phyloP scores from a whole-genome alignment of 2,888 invertebrate species.

The Stenolophus ochropezus region DNA sequence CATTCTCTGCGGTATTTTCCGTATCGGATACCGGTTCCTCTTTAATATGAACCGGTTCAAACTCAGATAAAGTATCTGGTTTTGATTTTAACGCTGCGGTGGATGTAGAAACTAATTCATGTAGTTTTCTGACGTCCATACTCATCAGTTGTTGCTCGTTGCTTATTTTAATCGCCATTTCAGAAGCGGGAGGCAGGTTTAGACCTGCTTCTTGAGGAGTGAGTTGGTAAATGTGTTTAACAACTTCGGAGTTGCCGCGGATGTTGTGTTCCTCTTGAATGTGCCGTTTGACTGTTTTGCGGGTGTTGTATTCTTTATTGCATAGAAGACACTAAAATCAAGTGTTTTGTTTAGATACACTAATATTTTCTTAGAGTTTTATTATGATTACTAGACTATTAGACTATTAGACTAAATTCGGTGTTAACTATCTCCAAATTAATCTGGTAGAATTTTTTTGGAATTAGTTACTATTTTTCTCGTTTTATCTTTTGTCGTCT shows the following conservation, averaged over 20 bases:
- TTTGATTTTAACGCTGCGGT: not conserved
- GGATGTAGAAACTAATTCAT: not conserved
- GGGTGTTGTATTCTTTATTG: conserved; percentile 69
- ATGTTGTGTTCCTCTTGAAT: conserved; percentile 42
- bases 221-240: conserved; percentile 61
- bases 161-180: conserved; percentile 29
- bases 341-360: too few species aligned
- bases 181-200: conserved; percentile 60
- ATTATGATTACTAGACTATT: not conserved
- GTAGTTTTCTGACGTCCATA: not conserved
- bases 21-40: conserved; percentile 20
- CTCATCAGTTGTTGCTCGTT: not conserved
- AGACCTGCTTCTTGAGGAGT: conserved; percentile 65
- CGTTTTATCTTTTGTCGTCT: too few species aligned
- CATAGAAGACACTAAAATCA: conserved; percentile 75
- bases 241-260: not conserved
- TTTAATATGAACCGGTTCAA: conserved; percentile 31
- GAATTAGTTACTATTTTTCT: too few species aligned
- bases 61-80: conserved; percentile 62
- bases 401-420: not conserved
- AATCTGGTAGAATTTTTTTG: too few species aligned
- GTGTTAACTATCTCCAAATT: too few species aligned
- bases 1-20: not conserved
- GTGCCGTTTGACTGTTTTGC: conserved; percentile 49
- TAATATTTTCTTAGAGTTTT: too few species aligned